Percentiles rank a stretch among this genome's conserved stretches.
Evolutionary conservation across 2,797 vertebrate species (phyloP).

Genomic region (Podargus strigoides): DNA sequence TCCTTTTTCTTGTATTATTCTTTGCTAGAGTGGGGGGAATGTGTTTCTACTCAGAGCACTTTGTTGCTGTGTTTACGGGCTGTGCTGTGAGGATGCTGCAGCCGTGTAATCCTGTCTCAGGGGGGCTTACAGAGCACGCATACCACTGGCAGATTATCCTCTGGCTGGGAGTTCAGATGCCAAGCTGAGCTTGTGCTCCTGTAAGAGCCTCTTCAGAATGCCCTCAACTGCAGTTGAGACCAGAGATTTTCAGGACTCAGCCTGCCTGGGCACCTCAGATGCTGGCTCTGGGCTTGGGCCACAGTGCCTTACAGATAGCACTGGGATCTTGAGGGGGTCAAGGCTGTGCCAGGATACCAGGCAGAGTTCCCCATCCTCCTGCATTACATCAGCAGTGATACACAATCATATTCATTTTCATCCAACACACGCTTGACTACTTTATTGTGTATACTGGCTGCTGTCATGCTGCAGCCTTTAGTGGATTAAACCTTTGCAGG

Average conservation of each 20-base stretch:
- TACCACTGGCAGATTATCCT: not conserved
- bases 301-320: not conserved
- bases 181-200: not conserved
- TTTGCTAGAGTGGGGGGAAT: not conserved
- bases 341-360: not conserved
- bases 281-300: not conserved
- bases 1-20: not conserved
- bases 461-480: not conserved
- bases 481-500: not conserved
- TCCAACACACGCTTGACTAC: not conserved
- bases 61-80: not conserved
- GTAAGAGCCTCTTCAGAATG: not conserved
- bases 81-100: not conserved
- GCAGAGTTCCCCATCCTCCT: not conserved
- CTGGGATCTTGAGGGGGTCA: not conserved
- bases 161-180: not conserved
- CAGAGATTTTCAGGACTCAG: not conserved
- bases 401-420: not conserved
- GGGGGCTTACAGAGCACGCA: not conserved
- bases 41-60: not conserved
- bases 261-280: not conserved
- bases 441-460: not conserved
- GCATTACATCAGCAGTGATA: not conserved
- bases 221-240: not conserved
- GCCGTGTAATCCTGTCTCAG: not conserved